Percentiles rank a stretch among this genome's conserved stretches.
Conservation (phyloP, 2,888 invertebrate genomes). For the Thera obeliscata region DNA sequence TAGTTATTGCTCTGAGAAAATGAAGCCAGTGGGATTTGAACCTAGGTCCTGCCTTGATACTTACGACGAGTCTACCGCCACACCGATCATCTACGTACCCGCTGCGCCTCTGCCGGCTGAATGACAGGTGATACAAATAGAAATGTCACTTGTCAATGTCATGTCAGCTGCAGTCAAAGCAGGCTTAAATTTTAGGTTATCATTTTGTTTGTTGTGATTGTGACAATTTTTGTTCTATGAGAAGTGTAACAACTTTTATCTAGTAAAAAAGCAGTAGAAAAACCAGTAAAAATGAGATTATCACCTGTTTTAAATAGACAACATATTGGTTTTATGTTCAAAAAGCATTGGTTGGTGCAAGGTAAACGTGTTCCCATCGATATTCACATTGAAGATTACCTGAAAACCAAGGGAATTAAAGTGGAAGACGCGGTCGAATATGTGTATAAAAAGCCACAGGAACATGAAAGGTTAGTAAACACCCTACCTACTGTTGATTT, state of each 20-base stretch:
- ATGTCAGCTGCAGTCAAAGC: no score
- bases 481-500: background rate
- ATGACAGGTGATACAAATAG: no score
- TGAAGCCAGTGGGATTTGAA: no score
- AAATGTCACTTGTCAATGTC: no score
- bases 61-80: no score
- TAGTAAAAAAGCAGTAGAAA: background rate
- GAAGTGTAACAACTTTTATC: background rate
- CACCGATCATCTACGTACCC: no score
- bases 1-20: no score
- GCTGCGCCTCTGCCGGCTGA: no score
- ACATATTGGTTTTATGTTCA: constrained; percentile 89
- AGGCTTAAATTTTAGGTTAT: background rate
- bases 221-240: background rate
- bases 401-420: constrained; percentile 84
- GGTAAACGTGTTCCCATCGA: constrained; percentile 85
- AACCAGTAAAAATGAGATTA: constrained; percentile 84
- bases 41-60: no score
- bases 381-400: constrained; percentile 79
- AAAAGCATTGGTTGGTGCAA: constrained; percentile 89
- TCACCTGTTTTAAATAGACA: constrained; percentile 86
- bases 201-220: background rate
- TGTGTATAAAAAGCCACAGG: constrained; percentile 69
- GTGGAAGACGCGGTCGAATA: constrained; percentile 87
- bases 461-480: constrained; percentile 56